A percentile compares a stretch with the other conserved stretches of the same genome.
These are phyloP conservation scores for Cavia porcellus DNA, from an alignment of 2,113 vertebrate genomes.

Conservation along the genomic window DNA sequence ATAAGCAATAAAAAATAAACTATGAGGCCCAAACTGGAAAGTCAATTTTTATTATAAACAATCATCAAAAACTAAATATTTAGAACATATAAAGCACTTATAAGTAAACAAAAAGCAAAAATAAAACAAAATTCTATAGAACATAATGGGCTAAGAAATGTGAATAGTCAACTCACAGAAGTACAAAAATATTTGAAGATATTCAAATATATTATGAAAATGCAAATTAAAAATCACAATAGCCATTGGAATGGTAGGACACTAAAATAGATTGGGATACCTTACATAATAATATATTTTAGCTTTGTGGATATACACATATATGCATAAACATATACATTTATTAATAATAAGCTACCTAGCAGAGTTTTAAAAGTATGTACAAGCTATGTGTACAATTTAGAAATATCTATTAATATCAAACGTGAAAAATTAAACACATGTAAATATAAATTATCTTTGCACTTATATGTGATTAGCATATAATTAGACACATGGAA, in stretches of 20 bases:
- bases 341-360: not conserved
- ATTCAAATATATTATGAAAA: slow-evolving; percentile 1
- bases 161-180: not conserved
- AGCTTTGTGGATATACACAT: not conserved
- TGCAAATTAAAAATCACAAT: not conserved
- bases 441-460: not conserved
- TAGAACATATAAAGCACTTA: not conserved
- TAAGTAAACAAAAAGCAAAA: not conserved
- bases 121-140: not conserved
- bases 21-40: not conserved
- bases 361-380: not conserved
- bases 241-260: not conserved
- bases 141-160: not conserved
- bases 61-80: not conserved
- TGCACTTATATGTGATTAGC: not conserved
- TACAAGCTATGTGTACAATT: not conserved
- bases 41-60: not conserved
- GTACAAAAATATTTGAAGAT: not conserved
- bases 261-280: not conserved
- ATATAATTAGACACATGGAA: not conserved
- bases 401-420: not conserved
- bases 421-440: not conserved
- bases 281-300: not conserved
- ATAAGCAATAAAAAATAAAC: not conserved
- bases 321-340: not conserved